Evolutionary conservation across 2,888 invertebrate species (phyloP).

Genomic region (Aproaerema taeniolella): DNA sequence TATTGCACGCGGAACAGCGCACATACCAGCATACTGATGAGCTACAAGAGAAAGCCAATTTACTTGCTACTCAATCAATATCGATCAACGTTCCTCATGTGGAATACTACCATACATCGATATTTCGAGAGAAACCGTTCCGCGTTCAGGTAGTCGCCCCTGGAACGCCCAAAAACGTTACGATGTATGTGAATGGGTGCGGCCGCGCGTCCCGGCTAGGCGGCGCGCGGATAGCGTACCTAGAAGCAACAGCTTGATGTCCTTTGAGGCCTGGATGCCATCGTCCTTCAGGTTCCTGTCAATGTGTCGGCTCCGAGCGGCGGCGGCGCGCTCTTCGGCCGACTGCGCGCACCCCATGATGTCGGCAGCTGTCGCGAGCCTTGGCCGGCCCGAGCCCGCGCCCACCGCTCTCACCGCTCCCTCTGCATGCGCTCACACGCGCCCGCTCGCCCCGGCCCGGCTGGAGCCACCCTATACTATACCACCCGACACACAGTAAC

Average conservation of each 20-base stretch:
- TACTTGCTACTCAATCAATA: conserved; percentile 11
- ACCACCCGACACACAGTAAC: conserved; percentile 63
- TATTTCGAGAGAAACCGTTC: conserved; percentile 8
- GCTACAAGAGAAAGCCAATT: conserved; percentile 50
- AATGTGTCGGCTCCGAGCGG: conserved; percentile 97
- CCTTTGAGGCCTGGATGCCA: conserved; percentile 98
- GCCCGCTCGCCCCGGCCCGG: conserved; percentile 61
- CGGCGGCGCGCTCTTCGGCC: conserved; percentile 98
- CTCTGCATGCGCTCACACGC: conserved; percentile 72
- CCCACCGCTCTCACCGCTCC: conserved; percentile 76
- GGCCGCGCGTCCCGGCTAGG: conserved; percentile 32
- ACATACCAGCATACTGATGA: conserved; percentile 59
- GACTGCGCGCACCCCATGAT: conserved; percentile 99
- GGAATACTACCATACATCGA: not conserved
- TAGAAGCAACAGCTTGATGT: conserved; percentile 97
- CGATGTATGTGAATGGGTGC: conserved; percentile 54
- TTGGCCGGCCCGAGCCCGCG: conserved; percentile 74
- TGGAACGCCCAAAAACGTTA: conserved; percentile 24
- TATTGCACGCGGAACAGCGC: conserved; percentile 50
- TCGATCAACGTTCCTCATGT: conserved; percentile 10
- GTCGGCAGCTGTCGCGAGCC: conserved; percentile 71
- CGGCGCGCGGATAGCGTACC: conserved; percentile 79
- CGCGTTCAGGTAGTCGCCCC: conserved; percentile 6
- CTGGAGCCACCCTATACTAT: conserved; percentile 69
- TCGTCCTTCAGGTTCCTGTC: conserved; percentile 99